These are phyloP conservation scores for crab-eating macaque (Macaca fascicularis) DNA, from an alignment of 2,113 vertebrate species.

Conservation along the genomic window DNA sequence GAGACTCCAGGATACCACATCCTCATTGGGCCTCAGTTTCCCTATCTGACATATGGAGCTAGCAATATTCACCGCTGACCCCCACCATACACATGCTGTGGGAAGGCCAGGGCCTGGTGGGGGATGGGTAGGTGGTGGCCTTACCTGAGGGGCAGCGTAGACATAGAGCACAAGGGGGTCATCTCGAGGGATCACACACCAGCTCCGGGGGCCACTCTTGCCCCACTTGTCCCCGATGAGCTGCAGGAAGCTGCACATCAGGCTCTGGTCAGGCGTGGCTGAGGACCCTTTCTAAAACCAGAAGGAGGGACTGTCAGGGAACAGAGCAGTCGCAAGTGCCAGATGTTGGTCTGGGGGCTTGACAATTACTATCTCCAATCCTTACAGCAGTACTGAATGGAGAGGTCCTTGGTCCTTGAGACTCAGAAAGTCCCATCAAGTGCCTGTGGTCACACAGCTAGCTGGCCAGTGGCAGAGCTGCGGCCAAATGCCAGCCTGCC, in stretches of 20 bases:
- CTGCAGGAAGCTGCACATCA: constrained; percentile 87
- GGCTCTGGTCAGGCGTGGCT: constrained; percentile 68
- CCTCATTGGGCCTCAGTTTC: neutral
- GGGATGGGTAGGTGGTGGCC: no score
- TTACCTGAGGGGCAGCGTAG: constrained; percentile 87
- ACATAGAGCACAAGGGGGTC: constrained; percentile 86
- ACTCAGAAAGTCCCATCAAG: neutral
- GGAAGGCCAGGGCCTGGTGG: neutral
- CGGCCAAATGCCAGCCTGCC: neutral
- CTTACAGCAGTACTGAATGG: neutral
- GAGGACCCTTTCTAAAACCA: constrained; percentile 80
- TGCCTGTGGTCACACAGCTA: neutral
- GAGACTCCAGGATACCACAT: neutral
- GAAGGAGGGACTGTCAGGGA: neutral
- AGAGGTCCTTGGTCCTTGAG: neutral
- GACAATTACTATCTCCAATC: neutral
- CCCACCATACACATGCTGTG: rapidly evolving
- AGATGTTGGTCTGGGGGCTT: neutral
- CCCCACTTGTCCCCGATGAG: constrained; percentile 81
- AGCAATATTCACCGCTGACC: rapidly evolving
- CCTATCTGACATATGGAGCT: neutral
- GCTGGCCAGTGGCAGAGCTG: neutral
- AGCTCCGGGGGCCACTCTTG: constrained; percentile 75
- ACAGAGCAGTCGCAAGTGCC: rapidly evolving
- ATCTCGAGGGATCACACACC: constrained; percentile 84